Evolutionary conservation across 1,140 invertebrate genomes (phyloP), one percentile per base, ranked within the genome.

Genomic region (Wasmannia auropunctata): DNA sequence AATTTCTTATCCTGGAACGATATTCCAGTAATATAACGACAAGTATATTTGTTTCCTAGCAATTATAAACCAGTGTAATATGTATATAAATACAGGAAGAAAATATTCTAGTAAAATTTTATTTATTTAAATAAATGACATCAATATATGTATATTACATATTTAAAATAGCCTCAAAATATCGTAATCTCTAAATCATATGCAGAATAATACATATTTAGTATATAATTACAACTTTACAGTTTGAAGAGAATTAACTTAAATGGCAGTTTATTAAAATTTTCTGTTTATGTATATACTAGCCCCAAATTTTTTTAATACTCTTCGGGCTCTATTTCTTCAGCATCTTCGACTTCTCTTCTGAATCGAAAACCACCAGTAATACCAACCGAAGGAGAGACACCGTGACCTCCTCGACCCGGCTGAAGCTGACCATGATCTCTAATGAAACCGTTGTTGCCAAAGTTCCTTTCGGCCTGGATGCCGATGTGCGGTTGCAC

Each of bases 401-500:
- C 6, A 0, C 76, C 75, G 14, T 79, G 43, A 10, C 76, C 76
- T 79, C 60, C 8, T 8, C 3, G 60, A 7, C 60, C 28, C 2
- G n/a, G 76, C 1, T 79, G 76, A 25, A 79, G 4, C 7, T 79
- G 76, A 8, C 11, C 14, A 0, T 56, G 14, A 51, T 60, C 76
- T 49, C 76, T 49, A 60, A 79, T 25, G n/a, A 79, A 79, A 65
- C 76, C 76, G 2, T 65, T 34, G 0, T 77, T 79, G 31, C 76
- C 76, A 4, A 79, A 40, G 8, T 51, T 79, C 0, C 76, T 79
- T 0, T 79, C 76, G 10, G 43, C 25, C 0, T 85, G 58, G 0
- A 90, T 0, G 0, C 92, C 92, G 0, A 49, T 16, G 5, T 92
- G 92, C 0, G 89, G 91, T 2, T 72, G 70, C 2, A 37, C 31